Evolutionary conservation across 2,888 invertebrate genomes (phyloP).

Genomic region (Leuctra nigra): DNA sequence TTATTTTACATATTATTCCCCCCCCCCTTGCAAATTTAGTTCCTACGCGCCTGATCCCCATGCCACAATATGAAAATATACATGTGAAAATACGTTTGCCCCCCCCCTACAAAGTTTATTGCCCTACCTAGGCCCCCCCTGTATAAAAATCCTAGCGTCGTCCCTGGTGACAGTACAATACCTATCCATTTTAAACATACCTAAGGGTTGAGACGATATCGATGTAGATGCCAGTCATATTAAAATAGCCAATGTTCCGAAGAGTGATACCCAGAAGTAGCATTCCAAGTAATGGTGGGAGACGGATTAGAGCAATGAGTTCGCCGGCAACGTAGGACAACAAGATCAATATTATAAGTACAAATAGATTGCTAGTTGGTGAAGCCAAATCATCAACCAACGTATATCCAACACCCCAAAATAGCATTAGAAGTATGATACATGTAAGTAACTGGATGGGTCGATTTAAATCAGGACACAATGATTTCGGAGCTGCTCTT

Average conservation of each 20-base stretch:
- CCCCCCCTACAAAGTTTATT: too few species aligned
- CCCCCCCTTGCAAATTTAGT: too few species aligned
- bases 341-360: constrained; percentile 18
- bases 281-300: constrained; percentile 58
- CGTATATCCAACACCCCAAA: constrained; percentile 23
- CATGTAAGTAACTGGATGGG: constrained; percentile 12
- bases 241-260: constrained; percentile 44
- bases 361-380: constrained; percentile 21
- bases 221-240: constrained; percentile 42
- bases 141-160: too few species aligned
- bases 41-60: too few species aligned
- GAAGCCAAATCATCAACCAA: constrained; percentile 19
- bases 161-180: too few species aligned
- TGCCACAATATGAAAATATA: too few species aligned
- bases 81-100: too few species aligned
- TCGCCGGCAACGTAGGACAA: constrained; percentile 23
- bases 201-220: constrained; percentile 45
- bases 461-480: constrained; percentile 16
- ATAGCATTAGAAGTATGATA: constrained; percentile 11
- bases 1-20: too few species aligned
- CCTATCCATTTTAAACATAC: too few species aligned
- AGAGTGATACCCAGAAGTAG: constrained; percentile 51
- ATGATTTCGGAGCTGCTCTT: constrained; percentile 9
- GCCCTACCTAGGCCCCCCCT: too few species aligned
- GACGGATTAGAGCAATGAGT: constrained; percentile 14